phyloP scores from a whole-genome alignment of 2,888 invertebrate species.

The Listrodromus nycthemerus region DNA sequence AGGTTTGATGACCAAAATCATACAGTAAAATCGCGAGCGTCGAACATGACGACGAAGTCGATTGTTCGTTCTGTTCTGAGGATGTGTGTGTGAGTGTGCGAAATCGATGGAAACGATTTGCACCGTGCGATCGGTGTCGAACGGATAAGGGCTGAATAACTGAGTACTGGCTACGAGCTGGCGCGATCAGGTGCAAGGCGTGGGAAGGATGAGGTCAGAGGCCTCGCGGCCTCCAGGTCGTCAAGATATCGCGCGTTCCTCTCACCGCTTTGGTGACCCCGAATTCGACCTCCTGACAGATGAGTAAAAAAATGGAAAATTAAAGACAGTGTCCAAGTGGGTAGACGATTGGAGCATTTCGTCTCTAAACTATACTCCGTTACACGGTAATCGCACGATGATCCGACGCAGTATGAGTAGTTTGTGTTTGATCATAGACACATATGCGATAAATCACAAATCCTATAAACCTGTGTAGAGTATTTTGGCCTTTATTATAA shows the following conservation, averaged over 20 bases:
- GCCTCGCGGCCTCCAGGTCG: conserved; percentile 59
- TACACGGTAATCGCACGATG: background rate
- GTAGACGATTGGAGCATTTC: background rate
- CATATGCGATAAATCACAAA: background rate
- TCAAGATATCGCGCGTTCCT: conserved; percentile 48
- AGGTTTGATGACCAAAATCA: conserved; percentile 41
- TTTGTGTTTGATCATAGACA: background rate
- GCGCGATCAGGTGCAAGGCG: conserved; percentile 69
- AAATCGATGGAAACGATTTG: conserved; percentile 57
- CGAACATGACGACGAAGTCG: conserved; percentile 32
- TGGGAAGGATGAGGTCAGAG: conserved; percentile 69
- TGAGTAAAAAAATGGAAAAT: conserved; percentile 13
- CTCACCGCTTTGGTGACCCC: conserved; percentile 58
- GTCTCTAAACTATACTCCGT: background rate
- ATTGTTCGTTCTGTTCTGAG: conserved; percentile 28
- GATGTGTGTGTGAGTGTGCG: conserved; percentile 5
- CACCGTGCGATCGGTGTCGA: conserved; percentile 40
- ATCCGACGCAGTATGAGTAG: background rate
- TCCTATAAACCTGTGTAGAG: background rate
- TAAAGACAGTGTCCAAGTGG: background rate
- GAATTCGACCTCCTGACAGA: conserved; percentile 38
- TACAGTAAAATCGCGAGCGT: conserved; percentile 24
- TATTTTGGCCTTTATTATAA: background rate
- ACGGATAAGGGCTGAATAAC: conserved; percentile 54
- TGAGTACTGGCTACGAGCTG: conserved; percentile 29